Percentiles rank a stretch among this genome's conserved stretches.
phyloP scores from a whole-genome alignment of 2,888 invertebrate genomes.

The Labia minor region DNA sequence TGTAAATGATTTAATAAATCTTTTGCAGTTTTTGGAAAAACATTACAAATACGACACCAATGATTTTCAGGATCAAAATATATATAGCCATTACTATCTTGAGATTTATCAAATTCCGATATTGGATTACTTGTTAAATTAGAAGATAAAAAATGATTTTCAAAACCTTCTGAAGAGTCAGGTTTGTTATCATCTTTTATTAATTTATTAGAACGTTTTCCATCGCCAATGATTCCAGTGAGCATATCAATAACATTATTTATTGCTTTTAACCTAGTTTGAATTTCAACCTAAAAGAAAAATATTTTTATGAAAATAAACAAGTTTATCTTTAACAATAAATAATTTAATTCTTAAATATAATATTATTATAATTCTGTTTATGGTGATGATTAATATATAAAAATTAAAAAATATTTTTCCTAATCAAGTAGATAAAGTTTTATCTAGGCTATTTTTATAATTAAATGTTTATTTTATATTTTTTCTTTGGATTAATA shows the following conservation, averaged over 20 bases:
- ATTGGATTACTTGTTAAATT: conserved; percentile 27
- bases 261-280: conserved; percentile 69
- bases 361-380: too few species aligned
- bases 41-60: conserved; percentile 79
- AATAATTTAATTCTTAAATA: too few species aligned
- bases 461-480: too few species aligned
- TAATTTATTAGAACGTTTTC: neutral
- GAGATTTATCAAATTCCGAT: conserved; percentile 29
- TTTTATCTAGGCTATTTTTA: too few species aligned
- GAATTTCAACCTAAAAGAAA: conserved; percentile 64
- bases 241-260: conserved; percentile 81
- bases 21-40: conserved; percentile 76
- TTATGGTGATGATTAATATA: too few species aligned
- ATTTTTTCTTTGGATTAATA: too few species aligned
- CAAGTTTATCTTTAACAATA: too few species aligned
- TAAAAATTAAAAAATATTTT: too few species aligned
- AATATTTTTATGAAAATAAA: too few species aligned
- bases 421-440: too few species aligned
- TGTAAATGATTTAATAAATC: conserved; percentile 77
- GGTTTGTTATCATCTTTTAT: neutral
- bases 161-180: neutral
- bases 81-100: conserved; percentile 56
- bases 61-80: conserved; percentile 84
- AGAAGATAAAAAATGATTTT: neutral
- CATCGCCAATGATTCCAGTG: conserved; percentile 71